Conservation (phyloP, 2,113 vertebrate species). For the Pelodiscus sinensis region DNA sequence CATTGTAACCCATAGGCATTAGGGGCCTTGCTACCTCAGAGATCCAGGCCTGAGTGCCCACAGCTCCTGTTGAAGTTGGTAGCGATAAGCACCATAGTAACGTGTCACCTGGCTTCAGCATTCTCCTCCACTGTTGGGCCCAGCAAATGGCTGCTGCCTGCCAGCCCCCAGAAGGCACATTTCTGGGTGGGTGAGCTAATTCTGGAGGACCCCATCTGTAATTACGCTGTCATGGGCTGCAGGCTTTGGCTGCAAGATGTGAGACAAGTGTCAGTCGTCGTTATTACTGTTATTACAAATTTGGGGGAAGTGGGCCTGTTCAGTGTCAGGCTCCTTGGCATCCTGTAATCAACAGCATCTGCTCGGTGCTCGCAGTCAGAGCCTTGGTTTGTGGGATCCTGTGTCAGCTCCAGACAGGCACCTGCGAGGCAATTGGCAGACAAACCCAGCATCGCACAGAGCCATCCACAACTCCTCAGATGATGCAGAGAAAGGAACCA, state of each 20-base stretch:
- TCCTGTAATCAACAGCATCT: not conserved
- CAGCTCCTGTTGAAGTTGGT: not conserved
- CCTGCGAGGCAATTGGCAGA: no score
- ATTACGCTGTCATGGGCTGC: not conserved
- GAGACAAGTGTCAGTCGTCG: not conserved
- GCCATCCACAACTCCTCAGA: not conserved
- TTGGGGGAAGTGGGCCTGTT: not conserved
- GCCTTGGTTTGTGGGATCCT: not conserved
- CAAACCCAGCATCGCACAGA: not conserved
- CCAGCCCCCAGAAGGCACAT: not conserved
- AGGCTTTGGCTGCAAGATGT: not conserved
- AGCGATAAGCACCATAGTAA: not conserved
- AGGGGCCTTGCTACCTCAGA: not conserved
- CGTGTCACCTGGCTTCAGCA: not conserved
- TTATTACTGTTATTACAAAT: not conserved
- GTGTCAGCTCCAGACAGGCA: not conserved
- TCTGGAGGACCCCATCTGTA: not conserved
- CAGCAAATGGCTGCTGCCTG: not conserved
- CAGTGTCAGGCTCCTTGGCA: not conserved
- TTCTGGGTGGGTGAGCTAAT: not conserved
- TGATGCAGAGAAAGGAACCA: not conserved
- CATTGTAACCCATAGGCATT: not conserved
- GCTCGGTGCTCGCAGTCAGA: not conserved
- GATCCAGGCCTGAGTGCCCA: not conserved
- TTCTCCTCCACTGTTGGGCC: not conserved